Percentiles rank a stretch among this genome's conserved stretches.
phyloP scores from a whole-genome alignment of 2,113 vertebrate genomes.

The Stigmatopora argus region DNA sequence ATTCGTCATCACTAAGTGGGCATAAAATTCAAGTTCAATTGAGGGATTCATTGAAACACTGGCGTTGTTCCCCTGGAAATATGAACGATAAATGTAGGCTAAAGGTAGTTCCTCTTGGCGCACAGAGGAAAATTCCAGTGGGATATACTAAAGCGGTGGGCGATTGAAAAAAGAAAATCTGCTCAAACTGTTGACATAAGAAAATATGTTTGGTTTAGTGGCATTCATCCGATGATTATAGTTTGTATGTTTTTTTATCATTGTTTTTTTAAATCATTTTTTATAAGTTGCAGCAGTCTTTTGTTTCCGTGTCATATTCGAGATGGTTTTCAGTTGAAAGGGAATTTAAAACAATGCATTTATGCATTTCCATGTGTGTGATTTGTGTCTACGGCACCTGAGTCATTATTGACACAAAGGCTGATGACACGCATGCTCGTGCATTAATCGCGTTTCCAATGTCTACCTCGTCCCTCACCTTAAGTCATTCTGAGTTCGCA shows the following conservation, averaged over 20 bases:
- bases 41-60: neutral
- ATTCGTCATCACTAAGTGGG: neutral
- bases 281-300: no score
- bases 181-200: no score
- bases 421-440: slow-evolving; percentile 22
- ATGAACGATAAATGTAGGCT: neutral
- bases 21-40: neutral
- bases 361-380: slow-evolving; percentile 6
- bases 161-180: neutral
- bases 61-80: neutral
- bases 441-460: slow-evolving; percentile 34
- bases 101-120: neutral
- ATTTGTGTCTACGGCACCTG: slow-evolving; percentile 20
- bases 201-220: no score
- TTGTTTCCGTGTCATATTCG: neutral
- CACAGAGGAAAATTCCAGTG: neutral
- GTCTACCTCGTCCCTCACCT: slow-evolving; percentile 11
- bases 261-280: no score
- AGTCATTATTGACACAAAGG: slow-evolving; percentile 17
- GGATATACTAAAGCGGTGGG: neutral
- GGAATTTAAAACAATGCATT: neutral
- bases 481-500: slow-evolving; percentile 9
- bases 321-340: neutral
- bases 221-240: no score
- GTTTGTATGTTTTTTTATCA: no score